Base-by-base conservation (phyloP, 1,140 invertebrate species). In the Nebria ingens region DNA sequence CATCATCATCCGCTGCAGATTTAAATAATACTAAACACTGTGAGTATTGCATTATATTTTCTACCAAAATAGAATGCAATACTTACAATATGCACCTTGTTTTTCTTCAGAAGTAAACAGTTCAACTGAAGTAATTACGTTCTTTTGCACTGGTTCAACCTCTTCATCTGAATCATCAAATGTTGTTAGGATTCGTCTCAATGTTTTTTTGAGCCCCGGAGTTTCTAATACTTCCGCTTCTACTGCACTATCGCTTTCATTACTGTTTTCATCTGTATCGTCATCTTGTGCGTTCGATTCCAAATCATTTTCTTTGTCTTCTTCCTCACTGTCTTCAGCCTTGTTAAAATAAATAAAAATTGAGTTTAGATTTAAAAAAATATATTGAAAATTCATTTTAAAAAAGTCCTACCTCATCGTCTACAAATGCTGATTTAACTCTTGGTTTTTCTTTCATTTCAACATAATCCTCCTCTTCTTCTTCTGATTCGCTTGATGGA, bases 301-400 rank as follows among this genome's bases (percentile, higher is more conserved):
- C 21, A 21, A 51, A 20, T n/a, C n/a, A n/a, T n/a, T n/a, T 3
- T 29, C 54, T n/a, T 60, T 57, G 52, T 70, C 71, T 58, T 71
- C 56, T 34, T 70, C 66, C 29, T 70, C 74, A 53, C 70, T 71
- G 51, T 74, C 68, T 56, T 73, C 70, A 56, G 72, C 64, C 22
- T 62, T 59, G 29, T 65, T 62, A 38, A 52, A 59, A 51, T 20
- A 51, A 19, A 2, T 22, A 51, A 21, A 52, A 54, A 42, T 42
- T 55, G 40, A 51, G 19, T 51, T 40, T 21, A 34, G 6, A 49
- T 15, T 17, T 42, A 45, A 22, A 29, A 42, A 51, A 58, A 55
- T 55, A 55, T 21, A 42, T 23, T 34, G 19, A 38, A 40, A 40
- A 11, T 19, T 2, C 13, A 22, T 2, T 23, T 1, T 53, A 53